Evolutionary conservation across 2,888 invertebrate genomes (phyloP), one percentile per base, ranked within the genome.

Genomic region (Drosophila quinaria): DNA sequence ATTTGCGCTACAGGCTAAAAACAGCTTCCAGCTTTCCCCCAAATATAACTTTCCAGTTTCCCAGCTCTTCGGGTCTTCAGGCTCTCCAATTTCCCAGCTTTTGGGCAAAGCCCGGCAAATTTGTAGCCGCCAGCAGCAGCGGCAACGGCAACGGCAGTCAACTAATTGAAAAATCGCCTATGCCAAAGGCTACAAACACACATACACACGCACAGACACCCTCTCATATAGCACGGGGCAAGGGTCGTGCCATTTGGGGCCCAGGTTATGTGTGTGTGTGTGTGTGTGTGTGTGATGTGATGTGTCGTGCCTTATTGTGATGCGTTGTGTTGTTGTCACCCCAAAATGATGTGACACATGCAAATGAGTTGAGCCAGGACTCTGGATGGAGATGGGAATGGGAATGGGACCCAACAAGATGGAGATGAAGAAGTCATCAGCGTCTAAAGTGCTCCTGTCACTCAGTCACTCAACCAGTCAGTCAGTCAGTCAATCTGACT

Each of bases 91-190:
- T 17, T 37, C 10, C 9, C 29, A 13, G 64, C 63, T 51, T 51
- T 64, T 49, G 58, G 61, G 55, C 78, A 75, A 75, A 86, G 80
- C 80, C 68, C 50, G 42, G 68, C 69, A 60, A 74, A 83, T 80
- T 86, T 83, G 78, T 76, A 74, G 80, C 71, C 72, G 64, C 55
- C 72, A 68, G 56, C 61, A 55, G 62, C 71, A 65, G 35, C 60
- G 49, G 56, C 72, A 68, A 54, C 58, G 62, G 59, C 71, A 65
- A 31, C 61, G 54, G 52, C 65, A 77, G 72, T 50, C 60, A 82
- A 81, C 86, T 84, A 84, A 84, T 84, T 84, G 86, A 84, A 84
- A 86, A 84, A 84, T 82, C 82, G 82, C 80, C 85, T 78, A 70
- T 78, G 82, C 61, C 78, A 63, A 67, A 58, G 74, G 74, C 71